Percentiles rank a stretch among this genome's conserved stretches.
Conservation (phyloP, 2,797 vertebrate genomes). For the Champsocephalus esox region DNA sequence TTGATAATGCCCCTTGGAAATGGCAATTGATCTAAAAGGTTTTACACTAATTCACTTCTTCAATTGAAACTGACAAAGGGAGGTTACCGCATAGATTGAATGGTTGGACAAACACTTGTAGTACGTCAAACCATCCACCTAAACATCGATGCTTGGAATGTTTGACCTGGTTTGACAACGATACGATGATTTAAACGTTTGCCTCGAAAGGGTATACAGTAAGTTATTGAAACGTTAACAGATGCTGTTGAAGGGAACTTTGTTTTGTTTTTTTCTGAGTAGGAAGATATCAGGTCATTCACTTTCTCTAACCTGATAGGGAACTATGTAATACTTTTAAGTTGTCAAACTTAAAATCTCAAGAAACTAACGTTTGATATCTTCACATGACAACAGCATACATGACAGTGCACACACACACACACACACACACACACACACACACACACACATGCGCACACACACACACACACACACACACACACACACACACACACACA, state of each 20-base stretch:
- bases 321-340: slow-evolving; percentile 32
- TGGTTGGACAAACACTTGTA: background rate
- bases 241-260: background rate
- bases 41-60: too few species aligned
- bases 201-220: background rate
- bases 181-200: background rate
- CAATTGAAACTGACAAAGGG: too few species aligned
- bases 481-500: background rate
- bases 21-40: too few species aligned
- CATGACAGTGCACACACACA: background rate
- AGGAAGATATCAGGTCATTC: background rate
- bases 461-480: background rate
- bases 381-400: slow-evolving; percentile 20
- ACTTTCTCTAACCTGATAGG: slow-evolving; percentile 5
- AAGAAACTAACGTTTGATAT: slow-evolving; percentile 30
- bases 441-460: slow-evolving; percentile 23
- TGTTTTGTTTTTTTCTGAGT: background rate
- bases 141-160: background rate
- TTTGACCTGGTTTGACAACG: background rate
- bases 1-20: too few species aligned
- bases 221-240: background rate
- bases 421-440: background rate
- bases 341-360: slow-evolving; percentile 24
- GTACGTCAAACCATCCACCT: background rate
- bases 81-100: too few species aligned